phyloP scores from a whole-genome alignment of 2,888 invertebrate genomes.

The Emmelina monodactyla region DNA sequence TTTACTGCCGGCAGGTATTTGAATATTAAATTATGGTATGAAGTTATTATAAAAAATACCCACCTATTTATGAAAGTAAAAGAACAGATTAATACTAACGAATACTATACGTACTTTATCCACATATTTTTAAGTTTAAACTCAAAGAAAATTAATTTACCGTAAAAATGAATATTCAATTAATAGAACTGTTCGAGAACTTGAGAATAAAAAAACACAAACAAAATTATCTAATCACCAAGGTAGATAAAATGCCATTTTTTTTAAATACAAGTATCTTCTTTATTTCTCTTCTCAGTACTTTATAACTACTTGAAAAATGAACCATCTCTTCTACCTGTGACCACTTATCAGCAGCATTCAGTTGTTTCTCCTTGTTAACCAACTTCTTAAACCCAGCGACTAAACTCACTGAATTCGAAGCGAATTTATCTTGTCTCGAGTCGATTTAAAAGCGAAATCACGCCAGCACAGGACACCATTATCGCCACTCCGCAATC shows the following conservation, averaged over 20 bases:
- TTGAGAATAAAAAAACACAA: too few species aligned
- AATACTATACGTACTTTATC: not conserved
- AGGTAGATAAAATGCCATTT: too few species aligned
- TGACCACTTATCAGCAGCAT: slow-evolving; percentile 46
- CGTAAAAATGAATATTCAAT: too few species aligned
- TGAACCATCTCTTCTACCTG: too few species aligned
- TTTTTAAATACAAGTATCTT: too few species aligned
- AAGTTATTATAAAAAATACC: not conserved
- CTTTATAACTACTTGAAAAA: too few species aligned
- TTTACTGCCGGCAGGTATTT: too few species aligned
- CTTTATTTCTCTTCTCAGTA: too few species aligned
- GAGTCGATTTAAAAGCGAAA: slow-evolving; percentile 64
- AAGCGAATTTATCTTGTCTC: slow-evolving; percentile 55
- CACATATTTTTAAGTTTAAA: not conserved
- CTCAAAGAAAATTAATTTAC: too few species aligned
- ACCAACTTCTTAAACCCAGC: slow-evolving; percentile 46
- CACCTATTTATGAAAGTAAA: not conserved
- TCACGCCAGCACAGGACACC: slow-evolving; percentile 61
- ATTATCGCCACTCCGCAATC: slow-evolving; percentile 57
- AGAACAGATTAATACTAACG: not conserved
- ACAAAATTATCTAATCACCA: too few species aligned
- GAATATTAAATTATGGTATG: too few species aligned
- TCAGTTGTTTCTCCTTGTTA: slow-evolving; percentile 43
- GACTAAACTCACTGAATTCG: slow-evolving; percentile 47
- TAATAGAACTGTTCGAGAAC: too few species aligned